phyloP scores from a whole-genome alignment of 30 jellyfish, hydroid and myxozoan genomes.

The Turritopsis rubra region DNA sequence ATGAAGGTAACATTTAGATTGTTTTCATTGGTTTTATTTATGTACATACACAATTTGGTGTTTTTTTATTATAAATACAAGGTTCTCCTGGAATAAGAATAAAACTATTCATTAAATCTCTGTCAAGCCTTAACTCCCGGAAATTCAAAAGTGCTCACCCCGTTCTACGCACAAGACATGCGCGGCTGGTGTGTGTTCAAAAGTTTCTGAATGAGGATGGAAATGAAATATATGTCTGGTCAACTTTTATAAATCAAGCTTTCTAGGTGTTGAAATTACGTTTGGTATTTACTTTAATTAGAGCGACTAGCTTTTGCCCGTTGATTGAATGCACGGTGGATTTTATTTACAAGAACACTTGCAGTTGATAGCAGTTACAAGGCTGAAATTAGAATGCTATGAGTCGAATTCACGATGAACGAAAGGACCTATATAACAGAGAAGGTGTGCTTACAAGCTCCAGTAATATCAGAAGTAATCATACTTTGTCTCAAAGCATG shows the following conservation, averaged over 20 bases:
- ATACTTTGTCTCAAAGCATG: constrained; percentile 42
- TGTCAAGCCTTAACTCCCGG: constrained; percentile 2
- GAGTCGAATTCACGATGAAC: constrained; percentile 98
- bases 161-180: constrained; percentile 39
- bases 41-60: not conserved
- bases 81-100: not conserved
- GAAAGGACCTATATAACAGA: constrained; percentile 64
- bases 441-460: constrained; percentile 87
- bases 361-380: not conserved
- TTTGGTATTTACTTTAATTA: not conserved
- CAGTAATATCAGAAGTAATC: constrained; percentile 42
- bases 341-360: not conserved
- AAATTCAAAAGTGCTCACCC: constrained; percentile 12
- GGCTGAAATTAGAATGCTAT: constrained; percentile 79
- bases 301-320: not conserved
- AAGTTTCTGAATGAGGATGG: constrained; percentile 55
- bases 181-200: constrained; percentile 66
- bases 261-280: not conserved
- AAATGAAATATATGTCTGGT: constrained; percentile 26
- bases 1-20: not conserved
- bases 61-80: not conserved
- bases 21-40: not conserved
- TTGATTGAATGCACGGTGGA: not conserved
- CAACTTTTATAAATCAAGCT: constrained; percentile 1
- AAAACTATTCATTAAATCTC: not conserved